These are phyloP conservation scores for Synaphobranchus kaupii DNA, from an alignment of 2,797 vertebrate genomes.

Conservation along the genomic window DNA sequence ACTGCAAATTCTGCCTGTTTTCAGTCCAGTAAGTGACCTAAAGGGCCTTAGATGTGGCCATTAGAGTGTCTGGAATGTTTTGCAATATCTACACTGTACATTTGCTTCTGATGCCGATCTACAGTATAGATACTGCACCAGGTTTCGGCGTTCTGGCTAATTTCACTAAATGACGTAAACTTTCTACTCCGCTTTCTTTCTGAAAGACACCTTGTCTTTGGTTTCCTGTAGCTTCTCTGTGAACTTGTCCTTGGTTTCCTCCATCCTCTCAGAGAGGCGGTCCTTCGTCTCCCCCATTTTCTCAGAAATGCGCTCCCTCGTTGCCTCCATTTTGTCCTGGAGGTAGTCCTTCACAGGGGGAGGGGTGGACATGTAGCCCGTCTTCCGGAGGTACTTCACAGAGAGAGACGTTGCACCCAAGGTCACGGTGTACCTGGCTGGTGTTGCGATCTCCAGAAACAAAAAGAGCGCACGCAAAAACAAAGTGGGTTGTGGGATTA, in stretches of 20 bases:
- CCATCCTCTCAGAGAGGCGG: conserved; percentile 80
- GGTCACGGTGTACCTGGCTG: conserved; percentile 90
- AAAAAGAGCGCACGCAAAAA: neutral
- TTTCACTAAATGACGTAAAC: neutral
- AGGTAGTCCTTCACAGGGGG: conserved; percentile 92
- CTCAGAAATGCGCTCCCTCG: conserved; percentile 59
- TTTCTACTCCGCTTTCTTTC: conserved; percentile 78
- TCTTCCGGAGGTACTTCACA: conserved; percentile 88
- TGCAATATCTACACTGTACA: neutral
- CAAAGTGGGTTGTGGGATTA: neutral
- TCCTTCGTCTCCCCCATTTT: conserved; percentile 76
- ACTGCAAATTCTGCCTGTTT: neutral
- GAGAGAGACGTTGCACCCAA: conserved; percentile 90
- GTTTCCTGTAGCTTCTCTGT: conserved; percentile 85
- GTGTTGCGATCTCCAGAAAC: conserved; percentile 84
- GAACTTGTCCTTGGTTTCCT: conserved; percentile 60
- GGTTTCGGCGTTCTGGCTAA: neutral
- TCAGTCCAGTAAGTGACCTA: neutral
- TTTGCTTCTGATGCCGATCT: neutral
- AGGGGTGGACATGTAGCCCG: conserved; percentile 88
- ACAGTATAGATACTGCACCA: neutral
- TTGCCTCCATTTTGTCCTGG: conserved; percentile 82
- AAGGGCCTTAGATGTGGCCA: neutral
- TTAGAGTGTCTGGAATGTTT: neutral
- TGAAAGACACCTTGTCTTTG: conserved; percentile 89